Evolutionary conservation across 2,888 invertebrate genomes (phyloP), one percentile per base, ranked within the genome.

Genomic region (Crematogaster levior): DNA sequence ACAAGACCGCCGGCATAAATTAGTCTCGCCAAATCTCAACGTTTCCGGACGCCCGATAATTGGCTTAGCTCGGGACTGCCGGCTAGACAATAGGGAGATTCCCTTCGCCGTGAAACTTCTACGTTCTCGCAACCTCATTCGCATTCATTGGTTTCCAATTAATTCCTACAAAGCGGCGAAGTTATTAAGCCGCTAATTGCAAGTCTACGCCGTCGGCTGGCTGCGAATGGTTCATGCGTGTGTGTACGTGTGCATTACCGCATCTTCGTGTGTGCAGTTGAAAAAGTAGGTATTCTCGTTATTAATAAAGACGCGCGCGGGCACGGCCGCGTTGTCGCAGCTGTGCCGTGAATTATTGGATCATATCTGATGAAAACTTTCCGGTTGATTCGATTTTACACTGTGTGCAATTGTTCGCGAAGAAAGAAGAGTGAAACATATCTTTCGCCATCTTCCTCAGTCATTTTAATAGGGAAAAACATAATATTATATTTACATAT

Each of bases 121-220:
- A 84, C 90, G 86, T 88, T 86, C 88, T 84, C 86, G 90, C 90
- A 90, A 89, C 91, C 92, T 92, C 91, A 92, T 92, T 92, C 91
- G 89, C 91, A 93, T 93, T 93, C 93, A 93, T 93, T 91, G 92
- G 91, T 91, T 93, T 91, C 91, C 93, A 93, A 93, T 93, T 93
- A 93, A 92, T 92, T 92, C 89, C 91, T 89, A 91, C 91, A 92
- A 91, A 92, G 91, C 89, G 88, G 85, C 84, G 85, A 88, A 92
- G 90, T 93, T 93, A 93, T 93, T 89, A 91, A 92, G 89, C 90
- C 89, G 89, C 92, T 93, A 93, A 93, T 93, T 93, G 91, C 90
- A 84, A 86, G 85, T 18, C 86, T 87, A 83, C 65, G 27, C 68
- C 81, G 66, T 65, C 80, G 58, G 43, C 56, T 65, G 65, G 58